Percentiles rank a stretch among this genome's conserved stretches.
These are phyloP conservation scores for Stenurella melanura DNA, from an alignment of 2,888 invertebrate genomes.

Conservation along the genomic window DNA sequence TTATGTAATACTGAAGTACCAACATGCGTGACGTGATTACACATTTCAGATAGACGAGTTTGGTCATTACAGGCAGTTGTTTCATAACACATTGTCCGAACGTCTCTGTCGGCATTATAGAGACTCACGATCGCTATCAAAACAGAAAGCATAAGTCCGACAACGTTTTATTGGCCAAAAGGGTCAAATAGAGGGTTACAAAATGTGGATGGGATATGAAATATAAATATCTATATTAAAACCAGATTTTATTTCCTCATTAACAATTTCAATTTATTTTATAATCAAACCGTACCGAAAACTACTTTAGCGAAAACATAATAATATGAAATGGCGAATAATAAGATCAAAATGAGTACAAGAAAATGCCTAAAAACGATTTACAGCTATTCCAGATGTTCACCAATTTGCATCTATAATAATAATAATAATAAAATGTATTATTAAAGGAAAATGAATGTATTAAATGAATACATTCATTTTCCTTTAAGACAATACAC, in stretches of 20 bases:
- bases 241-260: neutral
- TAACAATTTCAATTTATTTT: neutral
- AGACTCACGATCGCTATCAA: constrained; percentile 1
- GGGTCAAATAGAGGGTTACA: neutral
- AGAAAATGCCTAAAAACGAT: no score
- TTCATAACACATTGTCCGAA: constrained; percentile 26
- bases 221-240: constrained; percentile 8
- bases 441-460: no score
- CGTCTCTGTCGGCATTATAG: constrained; percentile 8
- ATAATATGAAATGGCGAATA: no score
- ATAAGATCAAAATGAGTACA: no score
- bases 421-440: no score
- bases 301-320: no score
- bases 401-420: no score
- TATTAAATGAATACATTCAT: no score
- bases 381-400: no score
- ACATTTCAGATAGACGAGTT: constrained; percentile 25
- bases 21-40: constrained; percentile 15
- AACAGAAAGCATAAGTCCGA: constrained; percentile 10
- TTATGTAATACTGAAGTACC: constrained; percentile 12
- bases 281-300: neutral
- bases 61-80: constrained; percentile 25
- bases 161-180: constrained; percentile 16
- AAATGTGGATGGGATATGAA: neutral
- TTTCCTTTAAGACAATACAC: no score